These are phyloP conservation scores for Fragariocoptes setiger DNA, from an alignment of 1,140 invertebrate genomes.

Conservation along the genomic window DNA sequence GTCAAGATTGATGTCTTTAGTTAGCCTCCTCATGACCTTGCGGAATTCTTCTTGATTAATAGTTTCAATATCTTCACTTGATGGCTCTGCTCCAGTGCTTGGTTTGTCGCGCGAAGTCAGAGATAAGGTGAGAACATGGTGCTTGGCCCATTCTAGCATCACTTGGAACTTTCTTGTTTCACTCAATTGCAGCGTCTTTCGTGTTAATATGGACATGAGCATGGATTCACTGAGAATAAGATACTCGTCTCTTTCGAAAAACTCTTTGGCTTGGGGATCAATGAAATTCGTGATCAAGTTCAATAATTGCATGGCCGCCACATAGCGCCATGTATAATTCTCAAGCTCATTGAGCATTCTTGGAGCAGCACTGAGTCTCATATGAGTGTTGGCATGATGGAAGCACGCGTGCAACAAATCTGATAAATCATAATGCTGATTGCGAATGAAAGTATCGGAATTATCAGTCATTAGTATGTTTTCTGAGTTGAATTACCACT, in stretches of 20 bases:
- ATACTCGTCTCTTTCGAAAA: conserved; percentile 51
- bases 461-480: too few species aligned
- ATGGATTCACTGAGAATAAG: conserved; percentile 60
- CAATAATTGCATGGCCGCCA: conserved; percentile 59
- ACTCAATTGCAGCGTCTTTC: conserved; percentile 37
- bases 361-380: conserved; percentile 49
- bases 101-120: background rate
- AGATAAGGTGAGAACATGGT: conserved; percentile 27
- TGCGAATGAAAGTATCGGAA: too few species aligned
- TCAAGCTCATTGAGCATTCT: conserved; percentile 57
- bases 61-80: conserved; percentile 16
- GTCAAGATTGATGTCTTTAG: conserved; percentile 43
- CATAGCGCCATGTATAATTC: conserved; percentile 81
- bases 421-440: conserved; percentile 69
- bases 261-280: conserved; percentile 38
- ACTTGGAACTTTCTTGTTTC: conserved; percentile 76
- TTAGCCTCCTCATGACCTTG: conserved; percentile 60
- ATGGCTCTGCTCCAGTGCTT: background rate
- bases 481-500: too few species aligned
- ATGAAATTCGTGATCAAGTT: conserved; percentile 74
- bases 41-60: conserved; percentile 59
- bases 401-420: conserved; percentile 72
- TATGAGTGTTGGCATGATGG: conserved; percentile 70
- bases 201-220: conserved; percentile 74
- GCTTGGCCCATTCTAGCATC: conserved; percentile 55